phyloP scores from a whole-genome alignment of 2,113 vertebrate species.

The Psephotus haematonotus region DNA sequence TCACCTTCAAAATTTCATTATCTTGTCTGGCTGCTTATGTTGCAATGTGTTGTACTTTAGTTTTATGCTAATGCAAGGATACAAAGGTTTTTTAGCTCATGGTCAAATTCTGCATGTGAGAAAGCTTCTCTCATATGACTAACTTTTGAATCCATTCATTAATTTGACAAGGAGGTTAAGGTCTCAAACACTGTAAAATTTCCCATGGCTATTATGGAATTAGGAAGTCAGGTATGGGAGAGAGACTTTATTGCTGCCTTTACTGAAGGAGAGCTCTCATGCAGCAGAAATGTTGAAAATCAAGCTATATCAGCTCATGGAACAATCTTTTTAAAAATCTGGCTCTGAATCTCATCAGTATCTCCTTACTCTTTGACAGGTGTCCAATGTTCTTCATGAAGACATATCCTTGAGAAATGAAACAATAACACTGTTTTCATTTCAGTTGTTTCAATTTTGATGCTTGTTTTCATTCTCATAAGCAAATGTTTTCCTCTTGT shows the following conservation, averaged over 20 bases:
- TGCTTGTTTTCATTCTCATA: conserved; percentile 26
- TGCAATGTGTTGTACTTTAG: not conserved
- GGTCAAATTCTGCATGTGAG: not conserved
- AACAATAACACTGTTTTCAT: conserved; percentile 1
- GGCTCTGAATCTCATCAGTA: not conserved
- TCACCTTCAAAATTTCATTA: not conserved
- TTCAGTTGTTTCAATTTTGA: conserved; percentile 20
- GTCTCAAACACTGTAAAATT: not conserved
- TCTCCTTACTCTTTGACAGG: not conserved
- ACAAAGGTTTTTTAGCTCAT: not conserved
- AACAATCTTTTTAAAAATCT: not conserved
- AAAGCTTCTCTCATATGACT: not conserved
- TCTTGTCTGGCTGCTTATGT: not conserved
- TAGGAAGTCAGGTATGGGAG: not conserved
- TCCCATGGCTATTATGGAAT: not conserved
- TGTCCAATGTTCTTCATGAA: not conserved
- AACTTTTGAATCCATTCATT: not conserved
- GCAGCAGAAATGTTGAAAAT: not conserved
- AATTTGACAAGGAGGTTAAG: not conserved
- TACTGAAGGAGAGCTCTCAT: not conserved
- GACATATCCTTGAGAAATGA: not conserved
- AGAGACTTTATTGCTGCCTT: not conserved
- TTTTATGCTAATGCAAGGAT: not conserved
- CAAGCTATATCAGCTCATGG: not conserved
- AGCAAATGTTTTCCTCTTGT: conserved; percentile 45